A percentile compares a stretch with the other conserved stretches of the same genome.
Conservation (phyloP, 2,888 invertebrate species). For the Thumatha senex region DNA sequence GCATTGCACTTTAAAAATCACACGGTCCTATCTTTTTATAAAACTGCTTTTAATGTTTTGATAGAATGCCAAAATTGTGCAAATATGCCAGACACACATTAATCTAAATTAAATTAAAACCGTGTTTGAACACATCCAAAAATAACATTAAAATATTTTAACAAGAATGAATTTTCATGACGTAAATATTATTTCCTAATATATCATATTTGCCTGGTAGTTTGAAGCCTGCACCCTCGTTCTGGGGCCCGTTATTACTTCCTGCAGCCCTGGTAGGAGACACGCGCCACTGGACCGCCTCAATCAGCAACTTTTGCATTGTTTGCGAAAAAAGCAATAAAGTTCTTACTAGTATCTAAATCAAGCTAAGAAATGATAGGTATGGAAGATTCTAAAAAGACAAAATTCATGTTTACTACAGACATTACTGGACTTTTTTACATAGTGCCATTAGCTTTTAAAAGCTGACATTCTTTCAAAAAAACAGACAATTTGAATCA, state of each 20-base stretch:
- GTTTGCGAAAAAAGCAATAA: slow-evolving; percentile 39
- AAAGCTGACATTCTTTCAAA: too few relatives aligned
- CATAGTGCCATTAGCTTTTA: too few relatives aligned
- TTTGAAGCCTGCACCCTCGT: slow-evolving; percentile 41
- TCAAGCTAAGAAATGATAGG: slow-evolving; percentile 7
- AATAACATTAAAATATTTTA: background rate
- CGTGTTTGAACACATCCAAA: background rate
- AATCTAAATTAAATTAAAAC: too few relatives aligned
- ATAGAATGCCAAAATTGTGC: too few relatives aligned
- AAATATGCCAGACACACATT: too few relatives aligned
- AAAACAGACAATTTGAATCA: too few relatives aligned
- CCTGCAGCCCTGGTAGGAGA: slow-evolving; percentile 70
- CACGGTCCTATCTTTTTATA: too few relatives aligned
- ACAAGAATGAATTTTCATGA: background rate
- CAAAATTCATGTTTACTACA: too few relatives aligned
- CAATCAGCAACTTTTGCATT: slow-evolving; percentile 44
- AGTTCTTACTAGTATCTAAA: too few relatives aligned
- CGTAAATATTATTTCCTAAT: slow-evolving; percentile 43
- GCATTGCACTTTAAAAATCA: too few relatives aligned
- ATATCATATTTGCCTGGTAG: slow-evolving; percentile 77
- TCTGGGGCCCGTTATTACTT: slow-evolving; percentile 77
- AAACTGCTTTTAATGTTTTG: too few relatives aligned
- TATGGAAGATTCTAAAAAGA: background rate
- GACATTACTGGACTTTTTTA: too few relatives aligned
- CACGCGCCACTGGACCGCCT: slow-evolving; percentile 54